phyloP scores from a whole-genome alignment of 2,888 invertebrate genomes.

The Microplitis manilae region DNA sequence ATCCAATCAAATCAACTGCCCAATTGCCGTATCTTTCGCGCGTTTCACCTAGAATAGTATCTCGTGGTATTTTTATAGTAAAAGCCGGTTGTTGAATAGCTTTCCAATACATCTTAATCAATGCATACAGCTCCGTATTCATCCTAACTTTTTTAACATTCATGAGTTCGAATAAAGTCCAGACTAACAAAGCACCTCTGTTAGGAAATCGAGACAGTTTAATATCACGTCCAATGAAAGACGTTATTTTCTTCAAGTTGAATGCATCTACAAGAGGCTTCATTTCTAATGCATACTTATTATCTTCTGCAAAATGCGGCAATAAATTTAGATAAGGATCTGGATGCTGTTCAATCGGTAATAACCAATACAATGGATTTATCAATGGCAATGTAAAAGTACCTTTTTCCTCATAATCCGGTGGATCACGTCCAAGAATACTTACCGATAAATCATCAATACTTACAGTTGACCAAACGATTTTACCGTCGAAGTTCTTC shows the following conservation, averaged over 20 bases:
- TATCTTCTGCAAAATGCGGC: constrained; percentile 34
- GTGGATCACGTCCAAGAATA: constrained; percentile 15
- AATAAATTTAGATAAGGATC: constrained; percentile 49
- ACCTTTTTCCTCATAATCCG: not conserved
- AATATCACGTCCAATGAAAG: constrained; percentile 45
- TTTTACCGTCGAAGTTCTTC: constrained; percentile 26
- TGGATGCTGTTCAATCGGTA: constrained; percentile 39
- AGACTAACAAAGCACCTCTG: constrained; percentile 47
- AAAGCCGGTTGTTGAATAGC: constrained; percentile 40
- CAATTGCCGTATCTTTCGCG: constrained; percentile 40
- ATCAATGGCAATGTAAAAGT: constrained; percentile 42
- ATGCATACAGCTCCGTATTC: constrained; percentile 29
- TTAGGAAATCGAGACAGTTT: constrained; percentile 46
- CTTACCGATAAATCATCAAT: constrained; percentile 23
- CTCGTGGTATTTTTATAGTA: constrained; percentile 31
- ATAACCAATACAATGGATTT: constrained; percentile 49
- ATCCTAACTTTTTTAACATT: constrained; percentile 11
- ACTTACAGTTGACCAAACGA: constrained; percentile 47
- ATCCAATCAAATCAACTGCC: constrained; percentile 44
- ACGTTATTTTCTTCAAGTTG: constrained; percentile 2
- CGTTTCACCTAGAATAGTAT: constrained; percentile 36
- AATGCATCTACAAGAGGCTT: constrained; percentile 42
- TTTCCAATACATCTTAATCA: constrained; percentile 39
- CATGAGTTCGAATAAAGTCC: constrained; percentile 43
- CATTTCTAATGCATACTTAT: constrained; percentile 25